Evolutionary conservation across 2,797 vertebrate genomes (phyloP).

Genomic region (Acanthurus tractus): DNA sequence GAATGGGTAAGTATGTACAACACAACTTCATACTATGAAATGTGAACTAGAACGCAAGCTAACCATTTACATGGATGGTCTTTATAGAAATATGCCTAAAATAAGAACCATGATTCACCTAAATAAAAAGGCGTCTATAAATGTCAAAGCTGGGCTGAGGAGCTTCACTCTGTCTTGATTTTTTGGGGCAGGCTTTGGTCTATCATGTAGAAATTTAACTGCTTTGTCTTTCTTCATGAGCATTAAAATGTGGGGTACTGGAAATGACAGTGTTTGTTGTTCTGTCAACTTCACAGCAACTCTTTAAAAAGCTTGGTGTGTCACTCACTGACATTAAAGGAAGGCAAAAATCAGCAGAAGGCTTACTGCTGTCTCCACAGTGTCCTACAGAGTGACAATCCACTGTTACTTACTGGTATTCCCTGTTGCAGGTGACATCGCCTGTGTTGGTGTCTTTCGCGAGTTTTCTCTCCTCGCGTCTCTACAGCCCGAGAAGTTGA

Average conservation of each 20-base stretch:
- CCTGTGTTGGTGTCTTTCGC: slow-evolving; percentile 86
- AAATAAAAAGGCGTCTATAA: background rate
- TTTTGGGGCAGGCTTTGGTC: slow-evolving; percentile 10
- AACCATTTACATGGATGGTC: background rate
- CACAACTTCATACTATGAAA: background rate
- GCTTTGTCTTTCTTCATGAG: slow-evolving; percentile 22
- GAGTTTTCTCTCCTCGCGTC: slow-evolving; percentile 90
- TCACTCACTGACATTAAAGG: background rate
- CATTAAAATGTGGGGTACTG: slow-evolving; percentile 5
- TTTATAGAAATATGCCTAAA: background rate
- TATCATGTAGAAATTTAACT: slow-evolving; percentile 9
- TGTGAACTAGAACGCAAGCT: slow-evolving; percentile 5
- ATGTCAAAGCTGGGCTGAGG: background rate
- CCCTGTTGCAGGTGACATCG: slow-evolving; percentile 86
- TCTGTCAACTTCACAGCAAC: background rate
- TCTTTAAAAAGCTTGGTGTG: background rate
- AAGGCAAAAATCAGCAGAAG: background rate
- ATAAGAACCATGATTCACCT: background rate
- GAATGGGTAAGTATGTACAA: slow-evolving; percentile 25
- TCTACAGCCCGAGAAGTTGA: slow-evolving; percentile 89
- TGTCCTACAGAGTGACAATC: background rate
- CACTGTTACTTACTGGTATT: slow-evolving; percentile 43
- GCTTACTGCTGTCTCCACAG: background rate
- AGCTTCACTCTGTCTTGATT: background rate
- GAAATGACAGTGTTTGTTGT: slow-evolving; percentile 5